phyloP scores from a whole-genome alignment of 2,113 vertebrate genomes.

The Otocyon megalotis region DNA sequence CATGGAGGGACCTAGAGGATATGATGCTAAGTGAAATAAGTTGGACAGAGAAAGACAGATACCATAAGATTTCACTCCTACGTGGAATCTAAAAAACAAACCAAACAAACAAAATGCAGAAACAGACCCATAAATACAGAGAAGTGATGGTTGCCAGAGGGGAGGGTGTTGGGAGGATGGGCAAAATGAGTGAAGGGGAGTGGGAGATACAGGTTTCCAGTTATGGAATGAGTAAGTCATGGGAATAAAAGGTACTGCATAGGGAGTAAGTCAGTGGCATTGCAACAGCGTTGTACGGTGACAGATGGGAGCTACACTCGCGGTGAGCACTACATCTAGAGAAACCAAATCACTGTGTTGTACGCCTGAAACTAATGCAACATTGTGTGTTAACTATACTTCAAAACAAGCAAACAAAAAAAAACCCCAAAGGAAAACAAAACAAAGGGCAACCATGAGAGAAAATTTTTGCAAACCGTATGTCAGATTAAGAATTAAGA shows the following conservation, averaged over 20 bases:
- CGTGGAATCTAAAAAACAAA: not conserved
- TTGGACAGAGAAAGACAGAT: not conserved
- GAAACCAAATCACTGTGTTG: not conserved
- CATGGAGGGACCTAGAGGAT: not conserved
- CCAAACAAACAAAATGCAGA: not conserved
- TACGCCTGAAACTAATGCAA: not conserved
- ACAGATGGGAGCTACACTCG: not conserved
- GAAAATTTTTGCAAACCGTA: not conserved
- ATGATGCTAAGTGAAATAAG: not conserved
- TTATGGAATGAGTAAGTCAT: not conserved
- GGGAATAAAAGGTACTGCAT: not conserved
- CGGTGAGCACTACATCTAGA: not conserved
- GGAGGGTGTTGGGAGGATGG: not conserved
- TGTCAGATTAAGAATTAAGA: not conserved
- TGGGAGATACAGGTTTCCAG: not conserved
- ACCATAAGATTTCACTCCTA: not conserved
- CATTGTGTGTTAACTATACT: not conserved
- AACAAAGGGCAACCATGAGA: not conserved
- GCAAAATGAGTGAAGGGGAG: not conserved
- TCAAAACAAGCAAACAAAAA: not conserved
- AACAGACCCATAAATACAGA: not conserved
- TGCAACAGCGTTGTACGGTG: not conserved
- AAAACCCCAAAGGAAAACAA: not conserved
- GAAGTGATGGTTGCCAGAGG: not conserved
- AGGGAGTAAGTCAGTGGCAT: not conserved